Percentiles rank a stretch among this genome's conserved stretches.
These are phyloP conservation scores for Smutsia gigantea DNA, from an alignment of 2,797 vertebrate species.

Conservation along the genomic window DNA sequence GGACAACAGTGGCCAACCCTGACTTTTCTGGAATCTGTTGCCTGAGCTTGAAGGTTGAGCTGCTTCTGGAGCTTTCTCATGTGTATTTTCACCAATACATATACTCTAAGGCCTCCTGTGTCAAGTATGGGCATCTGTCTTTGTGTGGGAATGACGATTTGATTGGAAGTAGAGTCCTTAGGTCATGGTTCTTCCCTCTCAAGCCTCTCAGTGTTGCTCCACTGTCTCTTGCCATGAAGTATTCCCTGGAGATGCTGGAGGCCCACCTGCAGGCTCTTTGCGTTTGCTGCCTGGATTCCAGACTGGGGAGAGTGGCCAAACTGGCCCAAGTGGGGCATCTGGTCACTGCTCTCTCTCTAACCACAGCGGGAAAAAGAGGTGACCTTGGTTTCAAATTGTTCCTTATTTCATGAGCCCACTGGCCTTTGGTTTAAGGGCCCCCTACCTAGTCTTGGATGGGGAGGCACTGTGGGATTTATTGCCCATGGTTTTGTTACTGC, in stretches of 20 bases:
- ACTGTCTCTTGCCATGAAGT: too few species aligned
- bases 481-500: background rate
- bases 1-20: background rate
- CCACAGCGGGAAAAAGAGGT: background rate
- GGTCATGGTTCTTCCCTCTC: background rate
- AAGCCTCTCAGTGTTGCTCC: background rate
- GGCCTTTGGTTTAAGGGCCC: background rate
- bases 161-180: background rate
- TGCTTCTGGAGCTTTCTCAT: background rate
- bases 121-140: background rate
- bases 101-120: background rate
- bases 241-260: background rate
- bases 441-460: background rate
- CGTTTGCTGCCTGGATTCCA: background rate
- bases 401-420: background rate
- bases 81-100: background rate
- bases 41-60: slow-evolving; percentile 37
- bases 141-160: background rate
- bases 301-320: fast-evolving
- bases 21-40: background rate
- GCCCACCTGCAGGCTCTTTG: background rate
- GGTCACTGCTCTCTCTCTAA: background rate
- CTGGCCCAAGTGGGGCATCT: background rate
- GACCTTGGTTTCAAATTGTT: background rate
- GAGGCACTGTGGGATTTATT: background rate